Base-by-base conservation (phyloP, 2,113 vertebrate species). In the Struthio camelus region DNA sequence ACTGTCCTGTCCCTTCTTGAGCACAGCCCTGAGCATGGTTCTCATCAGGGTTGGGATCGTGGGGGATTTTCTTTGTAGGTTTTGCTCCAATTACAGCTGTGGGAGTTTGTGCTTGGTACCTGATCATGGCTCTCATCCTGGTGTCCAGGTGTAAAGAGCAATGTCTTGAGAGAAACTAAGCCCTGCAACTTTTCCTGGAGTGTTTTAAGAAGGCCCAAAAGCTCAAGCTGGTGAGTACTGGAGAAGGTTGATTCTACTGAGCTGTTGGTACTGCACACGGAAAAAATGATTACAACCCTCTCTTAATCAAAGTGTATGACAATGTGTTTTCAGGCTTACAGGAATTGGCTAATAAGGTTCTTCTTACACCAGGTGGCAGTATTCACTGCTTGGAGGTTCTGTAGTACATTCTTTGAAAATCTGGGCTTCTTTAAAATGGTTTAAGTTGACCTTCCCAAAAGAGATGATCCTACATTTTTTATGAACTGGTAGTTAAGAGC, bases 361-460 rank as follows among this genome's bases (percentile, higher is more conserved):
- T 7, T 61, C n/a, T 64, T 72, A 58, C 95, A 1, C 69, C 73
- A 97, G 95, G 78, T 93, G 95, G 96, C 91, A 87, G 53, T 24
- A 44, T 77, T 48, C 69, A 5, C 84, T 80, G 56, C 48, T 2
- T 2, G 14, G 38, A 48, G 56, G 5, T 46, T 36, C 71, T 5
- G 0, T 2, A 19, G 10, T 2, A 18, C 34, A 24, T 32, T 62
- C 61, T 59, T 32, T 62, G 61, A 62, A 62, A 62, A 38, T 36
- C 42, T 44, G 40, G 42, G 40, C 28, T 46, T 44, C 15, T 59
- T 59, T 25, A 40, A 40, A 24, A 34, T 42, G 64, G 24, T 28
- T 40, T 40, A 65, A 17, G 25, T 17, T 17, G 38, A 66, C 36
- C 36, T 42, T 40, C 38, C 38, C 64, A 67, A 32, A 22, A 44